Conservation (phyloP, 2,113 vertebrate genomes). For the Leucosticte australis region DNA sequence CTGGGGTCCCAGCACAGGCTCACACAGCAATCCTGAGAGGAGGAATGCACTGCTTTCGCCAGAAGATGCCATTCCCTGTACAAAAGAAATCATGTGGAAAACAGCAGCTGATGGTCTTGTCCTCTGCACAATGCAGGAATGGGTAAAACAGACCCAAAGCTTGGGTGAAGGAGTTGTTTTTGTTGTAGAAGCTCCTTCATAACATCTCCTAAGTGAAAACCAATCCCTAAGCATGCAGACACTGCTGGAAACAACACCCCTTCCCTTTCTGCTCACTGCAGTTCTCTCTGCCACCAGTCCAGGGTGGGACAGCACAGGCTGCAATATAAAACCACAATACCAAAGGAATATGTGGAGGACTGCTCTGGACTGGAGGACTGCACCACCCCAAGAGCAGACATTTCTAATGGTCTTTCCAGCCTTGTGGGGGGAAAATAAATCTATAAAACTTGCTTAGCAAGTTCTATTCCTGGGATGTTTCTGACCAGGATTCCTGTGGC, state of each 20-base stretch:
- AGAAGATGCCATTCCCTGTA: not conserved
- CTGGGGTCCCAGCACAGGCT: fast-evolving
- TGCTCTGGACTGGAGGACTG: not conserved
- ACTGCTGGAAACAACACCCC: not conserved
- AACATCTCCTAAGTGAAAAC: not conserved
- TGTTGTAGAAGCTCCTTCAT: not conserved
- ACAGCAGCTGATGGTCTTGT: not conserved
- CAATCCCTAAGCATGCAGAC: not conserved
- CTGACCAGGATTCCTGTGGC: not conserved
- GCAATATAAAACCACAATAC: not conserved
- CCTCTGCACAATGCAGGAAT: not conserved
- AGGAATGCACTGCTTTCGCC: not conserved
- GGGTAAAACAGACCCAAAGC: not conserved
- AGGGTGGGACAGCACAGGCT: not conserved
- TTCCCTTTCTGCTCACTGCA: not conserved
- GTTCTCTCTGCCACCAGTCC: not conserved
- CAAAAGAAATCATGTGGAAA: not conserved
- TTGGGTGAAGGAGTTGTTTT: conserved; percentile 28
- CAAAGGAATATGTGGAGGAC: not conserved
- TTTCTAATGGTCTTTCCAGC: not conserved
- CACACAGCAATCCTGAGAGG: not conserved
- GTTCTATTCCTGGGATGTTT: not conserved
- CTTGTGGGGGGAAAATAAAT: not conserved
- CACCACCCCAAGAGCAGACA: not conserved
- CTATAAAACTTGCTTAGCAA: not conserved